phyloP scores from a whole-genome alignment of 2,113 vertebrate species.

The Porphyrio hochstetteri region DNA sequence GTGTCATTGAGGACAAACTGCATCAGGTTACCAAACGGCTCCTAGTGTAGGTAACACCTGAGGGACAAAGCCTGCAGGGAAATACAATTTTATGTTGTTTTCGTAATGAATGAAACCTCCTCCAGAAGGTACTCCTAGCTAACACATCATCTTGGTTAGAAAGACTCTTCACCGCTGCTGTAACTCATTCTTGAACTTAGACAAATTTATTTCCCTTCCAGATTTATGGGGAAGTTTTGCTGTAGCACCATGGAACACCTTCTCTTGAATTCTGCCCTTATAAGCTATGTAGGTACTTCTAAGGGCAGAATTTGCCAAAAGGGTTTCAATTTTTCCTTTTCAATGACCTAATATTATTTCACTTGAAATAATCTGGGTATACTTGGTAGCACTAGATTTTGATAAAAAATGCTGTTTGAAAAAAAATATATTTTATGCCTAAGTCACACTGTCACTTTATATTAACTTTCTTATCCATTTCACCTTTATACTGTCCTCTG shows the following conservation, averaged over 20 bases:
- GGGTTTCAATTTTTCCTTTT: conserved; percentile 4
- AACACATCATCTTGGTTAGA: background rate
- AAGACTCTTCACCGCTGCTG: background rate
- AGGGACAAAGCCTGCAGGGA: background rate
- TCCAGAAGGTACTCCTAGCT: background rate
- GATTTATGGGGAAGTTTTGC: background rate
- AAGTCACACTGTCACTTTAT: conserved; percentile 67
- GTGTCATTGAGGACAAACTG: background rate
- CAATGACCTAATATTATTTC: conserved; percentile 24
- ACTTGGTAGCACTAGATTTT: conserved; percentile 36
- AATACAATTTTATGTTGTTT: background rate
- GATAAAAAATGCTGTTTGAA: conserved; percentile 61
- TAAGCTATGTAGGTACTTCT: background rate
- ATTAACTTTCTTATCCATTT: conserved; percentile 64
- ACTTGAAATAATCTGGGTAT: conserved; percentile 21
- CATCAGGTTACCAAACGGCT: background rate
- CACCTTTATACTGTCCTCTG: conserved; percentile 47
- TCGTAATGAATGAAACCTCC: background rate
- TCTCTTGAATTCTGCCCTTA: background rate
- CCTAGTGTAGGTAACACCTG: background rate
- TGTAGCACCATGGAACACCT: background rate
- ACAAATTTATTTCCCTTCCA: background rate
- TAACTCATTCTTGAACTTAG: background rate
- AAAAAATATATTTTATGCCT: conserved; percentile 32
- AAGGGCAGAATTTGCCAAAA: background rate